Base-by-base conservation (phyloP, 2,797 vertebrate genomes). In the Myoxocephalus aenaeus region DNA sequence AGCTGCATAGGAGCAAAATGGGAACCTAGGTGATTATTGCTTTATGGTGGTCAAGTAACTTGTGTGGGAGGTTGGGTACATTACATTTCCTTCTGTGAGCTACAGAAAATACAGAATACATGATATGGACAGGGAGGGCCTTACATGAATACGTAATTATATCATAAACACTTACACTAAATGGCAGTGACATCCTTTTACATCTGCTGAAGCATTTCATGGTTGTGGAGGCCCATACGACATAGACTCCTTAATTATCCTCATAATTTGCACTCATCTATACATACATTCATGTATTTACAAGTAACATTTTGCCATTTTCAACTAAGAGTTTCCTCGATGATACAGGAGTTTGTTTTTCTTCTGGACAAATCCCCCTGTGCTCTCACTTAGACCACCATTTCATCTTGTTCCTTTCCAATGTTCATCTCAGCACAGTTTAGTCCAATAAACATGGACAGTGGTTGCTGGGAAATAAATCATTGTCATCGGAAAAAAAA, bases 21-120 rank as follows among this genome's bases (percentile, higher is more conserved):
- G 85, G 75, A 91, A 77, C 77, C 68, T 62, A 77, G 89, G 85
- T 91, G 92, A 94, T 93, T 90, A 92, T 92, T 81, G 79, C 81
- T 88, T 87, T 84, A 84, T 79, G 86, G 87, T 77, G 78, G 88
- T 91, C 77, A 63, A 87, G 87, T 73, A 90, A 87, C 74, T 80
- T 20, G 42, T 51, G 63, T 77, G 83, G 72, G 83, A 72, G 77
- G 62, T 42, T 50, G 14, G 70, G 36, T 70, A 59, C 58, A 76
- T 85, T 81, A 76, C 69, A 77, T 82, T 72, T 73, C 75, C 34
- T 36, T 59, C 46, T 40, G 38, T 71, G 70, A 88, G 73, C 76
- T 42, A 46, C 13, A 70, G 64, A 70, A 70, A 67, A 77, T 50
- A 81, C 42, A 53, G 38, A 7, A 65, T 53, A 29, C 36, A 32